phyloP scores from a whole-genome alignment of 2,797 vertebrate species.

The Rallus crepitans region DNA sequence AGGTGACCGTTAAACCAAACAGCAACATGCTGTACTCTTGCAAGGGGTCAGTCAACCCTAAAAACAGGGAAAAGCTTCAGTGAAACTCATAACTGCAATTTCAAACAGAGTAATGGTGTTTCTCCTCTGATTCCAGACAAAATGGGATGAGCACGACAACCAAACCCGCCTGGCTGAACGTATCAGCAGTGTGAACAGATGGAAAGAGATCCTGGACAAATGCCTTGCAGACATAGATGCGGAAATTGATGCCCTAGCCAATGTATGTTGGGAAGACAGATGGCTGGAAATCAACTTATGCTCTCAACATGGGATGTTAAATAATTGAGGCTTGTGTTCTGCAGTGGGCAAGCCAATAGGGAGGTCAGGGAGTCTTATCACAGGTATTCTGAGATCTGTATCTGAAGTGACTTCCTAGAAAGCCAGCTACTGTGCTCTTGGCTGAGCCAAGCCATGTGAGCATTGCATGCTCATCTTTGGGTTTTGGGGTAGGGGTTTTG shows the following conservation, averaged over 20 bases:
- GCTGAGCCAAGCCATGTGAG: not conserved
- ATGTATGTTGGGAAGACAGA: slow-evolving; percentile 77
- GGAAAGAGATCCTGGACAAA: slow-evolving; percentile 86
- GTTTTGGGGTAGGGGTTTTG: not conserved
- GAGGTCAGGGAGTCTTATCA: not conserved
- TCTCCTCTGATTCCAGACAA: slow-evolving; percentile 80
- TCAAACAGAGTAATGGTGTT: not conserved
- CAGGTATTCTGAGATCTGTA: not conserved
- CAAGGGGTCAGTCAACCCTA: not conserved
- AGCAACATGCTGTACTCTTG: fast-evolving
- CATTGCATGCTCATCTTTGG: not conserved
- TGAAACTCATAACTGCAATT: not conserved
- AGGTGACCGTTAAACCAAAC: fast-evolving
- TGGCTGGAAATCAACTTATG: slow-evolving; percentile 18
- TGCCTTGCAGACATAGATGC: slow-evolving; percentile 85
- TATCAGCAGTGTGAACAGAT: slow-evolving; percentile 81
- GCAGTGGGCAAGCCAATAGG: not conserved
- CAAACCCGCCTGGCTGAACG: slow-evolving; percentile 84
- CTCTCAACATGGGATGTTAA: not conserved
- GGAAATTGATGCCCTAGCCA: slow-evolving; percentile 88
- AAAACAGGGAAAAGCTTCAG: not conserved
- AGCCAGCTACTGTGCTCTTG: not conserved
- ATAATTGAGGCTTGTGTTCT: not conserved
- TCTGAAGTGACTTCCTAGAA: not conserved
- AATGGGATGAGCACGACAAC: slow-evolving; percentile 88